Evolutionary conservation across 2,113 vertebrate genomes (phyloP).

Genomic region (Megaleporinus macrocephalus): DNA sequence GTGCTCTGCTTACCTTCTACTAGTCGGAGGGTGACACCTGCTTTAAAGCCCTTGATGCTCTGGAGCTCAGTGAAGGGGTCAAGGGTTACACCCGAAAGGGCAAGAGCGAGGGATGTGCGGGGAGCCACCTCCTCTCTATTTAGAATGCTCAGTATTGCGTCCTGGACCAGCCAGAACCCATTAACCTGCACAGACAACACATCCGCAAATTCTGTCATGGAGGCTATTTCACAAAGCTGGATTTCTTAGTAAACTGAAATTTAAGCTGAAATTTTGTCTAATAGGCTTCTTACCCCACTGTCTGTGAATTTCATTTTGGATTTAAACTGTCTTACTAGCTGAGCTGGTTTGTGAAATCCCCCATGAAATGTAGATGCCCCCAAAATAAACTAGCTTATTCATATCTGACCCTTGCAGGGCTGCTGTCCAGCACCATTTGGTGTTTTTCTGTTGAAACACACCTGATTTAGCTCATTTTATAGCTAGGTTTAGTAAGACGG

Average conservation of each 20-base stretch:
- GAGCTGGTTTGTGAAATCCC: too few species aligned
- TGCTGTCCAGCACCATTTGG: too few species aligned
- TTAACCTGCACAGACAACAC: constrained; percentile 64
- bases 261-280: background rate
- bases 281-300: too few species aligned
- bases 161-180: constrained; percentile 78
- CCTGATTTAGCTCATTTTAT: too few species aligned
- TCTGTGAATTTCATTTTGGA: too few species aligned
- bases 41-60: constrained; percentile 74
- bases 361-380: too few species aligned
- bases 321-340: too few species aligned
- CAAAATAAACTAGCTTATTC: too few species aligned
- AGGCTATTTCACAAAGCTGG: too few species aligned
- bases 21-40: constrained; percentile 73
- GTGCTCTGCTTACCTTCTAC: constrained; percentile 71
- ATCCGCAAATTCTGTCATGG: background rate
- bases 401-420: too few species aligned
- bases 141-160: constrained; percentile 68
- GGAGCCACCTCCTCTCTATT: constrained; percentile 74
- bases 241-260: background rate
- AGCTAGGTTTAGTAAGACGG: too few species aligned
- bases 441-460: too few species aligned
- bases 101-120: constrained; percentile 72
- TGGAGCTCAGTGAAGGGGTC: constrained; percentile 74
- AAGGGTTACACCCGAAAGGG: constrained; percentile 69